phyloP scores from a whole-genome alignment of 2,113 vertebrate species.

The Phoenicopterus ruber region DNA sequence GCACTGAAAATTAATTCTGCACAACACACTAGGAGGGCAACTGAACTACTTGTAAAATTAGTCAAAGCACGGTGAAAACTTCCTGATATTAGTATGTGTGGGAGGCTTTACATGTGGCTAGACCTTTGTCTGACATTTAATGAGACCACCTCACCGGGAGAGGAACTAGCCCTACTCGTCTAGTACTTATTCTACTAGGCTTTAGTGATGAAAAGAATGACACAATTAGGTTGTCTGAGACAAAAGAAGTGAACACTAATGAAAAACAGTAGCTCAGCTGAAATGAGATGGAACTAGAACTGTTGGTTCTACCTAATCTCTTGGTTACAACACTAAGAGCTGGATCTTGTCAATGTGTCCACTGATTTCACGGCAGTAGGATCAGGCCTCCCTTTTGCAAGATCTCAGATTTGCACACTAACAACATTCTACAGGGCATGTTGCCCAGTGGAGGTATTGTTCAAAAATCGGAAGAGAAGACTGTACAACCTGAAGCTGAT shows the following conservation, averaged over 20 bases:
- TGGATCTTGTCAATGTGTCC: neutral
- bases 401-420: neutral
- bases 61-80: neutral
- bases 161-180: neutral
- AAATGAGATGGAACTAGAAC: neutral
- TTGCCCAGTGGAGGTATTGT: neutral
- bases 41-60: neutral
- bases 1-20: constrained; percentile 17
- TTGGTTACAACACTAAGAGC: neutral
- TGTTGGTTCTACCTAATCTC: neutral
- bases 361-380: neutral
- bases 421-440: neutral
- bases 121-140: neutral
- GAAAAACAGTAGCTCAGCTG: neutral
- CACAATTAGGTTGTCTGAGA: rapidly evolving
- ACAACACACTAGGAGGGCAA: neutral
- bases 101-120: neutral
- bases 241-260: neutral
- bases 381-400: neutral
- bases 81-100: neutral
- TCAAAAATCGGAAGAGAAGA: neutral
- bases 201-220: neutral
- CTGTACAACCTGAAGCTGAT: neutral
- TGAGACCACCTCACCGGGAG: neutral
- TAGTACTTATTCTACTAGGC: neutral